Conservation (phyloP, 2,888 invertebrate genomes). For the Pollenia angustigena region DNA sequence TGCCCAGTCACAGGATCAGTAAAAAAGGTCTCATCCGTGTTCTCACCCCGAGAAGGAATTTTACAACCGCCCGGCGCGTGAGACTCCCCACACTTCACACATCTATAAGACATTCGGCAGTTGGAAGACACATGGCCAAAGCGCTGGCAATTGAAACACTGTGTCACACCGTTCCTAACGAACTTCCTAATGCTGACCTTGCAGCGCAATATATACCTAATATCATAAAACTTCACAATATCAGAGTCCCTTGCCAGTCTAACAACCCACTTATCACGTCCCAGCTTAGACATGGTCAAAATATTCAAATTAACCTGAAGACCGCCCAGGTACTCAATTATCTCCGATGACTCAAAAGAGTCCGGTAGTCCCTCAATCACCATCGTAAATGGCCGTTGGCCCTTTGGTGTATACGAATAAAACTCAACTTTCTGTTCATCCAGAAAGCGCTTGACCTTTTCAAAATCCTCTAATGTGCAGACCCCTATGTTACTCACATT, state of each 20-base stretch:
- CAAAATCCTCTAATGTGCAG: no score
- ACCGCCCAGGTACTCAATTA: no score
- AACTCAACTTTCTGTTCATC: no score
- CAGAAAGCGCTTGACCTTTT: no score
- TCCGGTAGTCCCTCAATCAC: no score
- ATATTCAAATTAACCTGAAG: no score
- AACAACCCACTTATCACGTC: neutral
- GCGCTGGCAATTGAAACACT: conserved; percentile 7
- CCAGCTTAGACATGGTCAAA: neutral
- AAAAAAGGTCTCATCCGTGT: neutral
- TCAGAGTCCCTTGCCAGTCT: neutral
- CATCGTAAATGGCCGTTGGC: no score
- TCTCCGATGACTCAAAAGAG: no score
- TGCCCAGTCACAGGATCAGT: conserved; percentile 2
- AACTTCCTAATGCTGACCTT: neutral
- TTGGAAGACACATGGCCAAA: neutral
- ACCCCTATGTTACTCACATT: no score
- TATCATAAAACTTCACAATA: neutral
- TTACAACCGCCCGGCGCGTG: conserved; percentile 20
- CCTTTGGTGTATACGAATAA: no score
- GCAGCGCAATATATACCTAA: neutral
- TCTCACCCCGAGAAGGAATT: neutral
- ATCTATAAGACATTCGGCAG: conserved; percentile 28
- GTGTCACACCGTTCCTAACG: neutral
- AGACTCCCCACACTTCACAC: conserved; percentile 25